phyloP scores from a whole-genome alignment of 2,888 invertebrate genomes.

The Ferrisia virgata region DNA sequence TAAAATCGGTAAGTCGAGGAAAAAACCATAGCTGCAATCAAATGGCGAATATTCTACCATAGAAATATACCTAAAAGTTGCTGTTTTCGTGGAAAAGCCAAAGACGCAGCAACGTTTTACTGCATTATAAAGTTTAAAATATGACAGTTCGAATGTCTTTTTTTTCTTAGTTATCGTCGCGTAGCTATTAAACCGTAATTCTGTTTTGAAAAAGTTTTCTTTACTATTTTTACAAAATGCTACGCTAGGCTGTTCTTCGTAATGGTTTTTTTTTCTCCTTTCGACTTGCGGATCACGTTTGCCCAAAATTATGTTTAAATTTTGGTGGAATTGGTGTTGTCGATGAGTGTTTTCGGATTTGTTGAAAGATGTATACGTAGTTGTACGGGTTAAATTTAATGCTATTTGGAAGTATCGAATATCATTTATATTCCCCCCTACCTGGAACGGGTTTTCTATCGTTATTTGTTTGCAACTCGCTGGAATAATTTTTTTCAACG shows the following conservation, averaged over 20 bases:
- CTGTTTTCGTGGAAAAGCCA: neutral
- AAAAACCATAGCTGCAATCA: neutral
- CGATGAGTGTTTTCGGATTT: neutral
- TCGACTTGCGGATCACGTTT: neutral
- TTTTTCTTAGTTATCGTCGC: neutral
- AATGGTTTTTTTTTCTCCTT: neutral
- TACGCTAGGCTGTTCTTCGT: neutral
- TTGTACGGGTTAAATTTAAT: no score
- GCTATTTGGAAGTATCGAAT: no score
- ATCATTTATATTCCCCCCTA: no score
- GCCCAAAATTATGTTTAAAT: neutral
- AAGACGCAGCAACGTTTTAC: constrained; percentile 24
- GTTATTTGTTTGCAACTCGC: no score
- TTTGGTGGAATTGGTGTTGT: no score
- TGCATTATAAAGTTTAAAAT: constrained; percentile 32
- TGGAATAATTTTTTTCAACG: no score
- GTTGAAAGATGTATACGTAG: no score
- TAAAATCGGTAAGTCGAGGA: neutral
- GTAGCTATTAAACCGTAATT: constrained; percentile 4
- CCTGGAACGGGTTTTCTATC: no score
- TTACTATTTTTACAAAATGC: neutral
- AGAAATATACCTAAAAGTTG: constrained; percentile 14
- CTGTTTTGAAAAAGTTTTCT: neutral
- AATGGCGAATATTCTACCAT: neutral
- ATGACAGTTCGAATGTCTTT: constrained; percentile 26